phyloP scores from a whole-genome alignment of 2,113 vertebrate genomes.

The Irena cyanogastra region DNA sequence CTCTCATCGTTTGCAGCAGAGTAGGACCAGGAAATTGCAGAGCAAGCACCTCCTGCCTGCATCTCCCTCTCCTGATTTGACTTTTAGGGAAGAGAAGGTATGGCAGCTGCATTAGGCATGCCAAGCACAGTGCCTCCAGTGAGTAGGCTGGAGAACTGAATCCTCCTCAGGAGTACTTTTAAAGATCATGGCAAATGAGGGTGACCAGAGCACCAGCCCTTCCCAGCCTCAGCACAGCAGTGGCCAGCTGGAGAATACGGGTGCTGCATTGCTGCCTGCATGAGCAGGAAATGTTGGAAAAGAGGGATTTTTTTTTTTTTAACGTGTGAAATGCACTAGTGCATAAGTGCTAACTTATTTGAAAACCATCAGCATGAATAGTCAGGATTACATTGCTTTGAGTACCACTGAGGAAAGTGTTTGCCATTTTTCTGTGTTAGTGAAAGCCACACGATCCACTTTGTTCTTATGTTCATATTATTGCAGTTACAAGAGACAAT shows the following conservation, averaged over 20 bases:
- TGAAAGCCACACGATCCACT: not conserved
- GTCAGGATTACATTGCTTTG: not conserved
- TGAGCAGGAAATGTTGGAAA: not conserved
- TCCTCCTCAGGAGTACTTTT: not conserved
- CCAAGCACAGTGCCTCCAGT: not conserved
- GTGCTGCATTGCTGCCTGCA: not conserved
- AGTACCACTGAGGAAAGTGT: not conserved
- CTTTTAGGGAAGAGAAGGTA: not conserved
- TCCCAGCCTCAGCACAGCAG: not conserved
- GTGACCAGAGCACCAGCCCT: not conserved
- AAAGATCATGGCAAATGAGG: not conserved
- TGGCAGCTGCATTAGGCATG: not conserved
- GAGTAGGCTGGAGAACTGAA: not conserved
- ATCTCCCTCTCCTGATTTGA: not conserved
- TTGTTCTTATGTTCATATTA: not conserved
- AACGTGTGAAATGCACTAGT: not conserved
- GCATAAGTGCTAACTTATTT: not conserved
- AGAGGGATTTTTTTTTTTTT: not conserved
- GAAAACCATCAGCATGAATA: not conserved
- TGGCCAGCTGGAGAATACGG: not conserved
- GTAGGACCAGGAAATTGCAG: not conserved
- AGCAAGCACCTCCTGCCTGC: not conserved
- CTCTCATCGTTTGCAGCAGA: not conserved
- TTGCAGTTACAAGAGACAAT: constrained; percentile 13
- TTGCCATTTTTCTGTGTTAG: not conserved